Evolutionary conservation across 2,113 vertebrate genomes (phyloP).

Genomic region (human (Homo sapiens)): GRCh38 chr5:4018001-4018500

Average conservation of each 20-base stretch:
- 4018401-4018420: accelerated
- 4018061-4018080: background rate
- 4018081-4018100: background rate
- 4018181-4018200: accelerated
- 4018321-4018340: background rate
- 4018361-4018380: background rate
- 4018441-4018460: accelerated
- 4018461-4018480: accelerated
- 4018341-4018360: background rate
- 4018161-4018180: accelerated
- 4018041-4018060: background rate
- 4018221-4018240: too few species aligned
- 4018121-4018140: background rate
- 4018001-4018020: too few species aligned
- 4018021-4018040: background rate
- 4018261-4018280: background rate
- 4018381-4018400: accelerated
- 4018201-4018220: too few species aligned
- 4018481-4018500: accelerated
- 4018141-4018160: accelerated
- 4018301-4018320: background rate
- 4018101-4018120: background rate
- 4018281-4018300: accelerated
- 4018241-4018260: background rate
- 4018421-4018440: accelerated